Evolutionary conservation across 2,797 vertebrate species (phyloP).

Genomic region (Oophaga sylvatica): DNA sequence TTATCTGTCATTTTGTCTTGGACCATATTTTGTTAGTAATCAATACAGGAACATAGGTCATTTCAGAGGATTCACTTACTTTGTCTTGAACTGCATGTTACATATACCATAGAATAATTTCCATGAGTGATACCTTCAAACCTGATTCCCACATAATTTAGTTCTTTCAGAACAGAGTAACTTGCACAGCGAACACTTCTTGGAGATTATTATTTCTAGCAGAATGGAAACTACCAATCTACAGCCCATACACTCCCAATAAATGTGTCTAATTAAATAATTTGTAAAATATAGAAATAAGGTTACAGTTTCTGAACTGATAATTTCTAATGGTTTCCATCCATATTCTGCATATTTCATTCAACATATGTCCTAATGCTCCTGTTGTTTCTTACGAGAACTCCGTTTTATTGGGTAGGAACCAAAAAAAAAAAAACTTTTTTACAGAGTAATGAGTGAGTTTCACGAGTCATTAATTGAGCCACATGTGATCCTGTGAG

Average conservation of each 20-base stretch:
- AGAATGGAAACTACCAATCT: neutral
- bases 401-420: neutral
- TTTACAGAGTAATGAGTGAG: conserved; percentile 10
- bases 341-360: neutral
- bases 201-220: neutral
- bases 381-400: neutral
- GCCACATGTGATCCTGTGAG: conserved; percentile 8
- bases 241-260: neutral
- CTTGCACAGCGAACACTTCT: neutral
- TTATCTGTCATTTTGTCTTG: no score
- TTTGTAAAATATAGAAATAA: neutral
- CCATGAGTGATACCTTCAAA: neutral
- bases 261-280: neutral
- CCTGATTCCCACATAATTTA: neutral
- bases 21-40: no score
- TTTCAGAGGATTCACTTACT: no score
- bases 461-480: conserved; percentile 33
- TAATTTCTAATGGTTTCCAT: neutral
- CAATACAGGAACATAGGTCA: no score
- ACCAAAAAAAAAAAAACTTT: neutral
- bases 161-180: neutral
- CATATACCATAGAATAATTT: neutral
- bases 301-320: neutral
- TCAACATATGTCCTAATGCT: neutral
- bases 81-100: no score